Evolutionary conservation across 2,797 vertebrate genomes (phyloP).

Genomic region (Catharus ustulatus): DNA sequence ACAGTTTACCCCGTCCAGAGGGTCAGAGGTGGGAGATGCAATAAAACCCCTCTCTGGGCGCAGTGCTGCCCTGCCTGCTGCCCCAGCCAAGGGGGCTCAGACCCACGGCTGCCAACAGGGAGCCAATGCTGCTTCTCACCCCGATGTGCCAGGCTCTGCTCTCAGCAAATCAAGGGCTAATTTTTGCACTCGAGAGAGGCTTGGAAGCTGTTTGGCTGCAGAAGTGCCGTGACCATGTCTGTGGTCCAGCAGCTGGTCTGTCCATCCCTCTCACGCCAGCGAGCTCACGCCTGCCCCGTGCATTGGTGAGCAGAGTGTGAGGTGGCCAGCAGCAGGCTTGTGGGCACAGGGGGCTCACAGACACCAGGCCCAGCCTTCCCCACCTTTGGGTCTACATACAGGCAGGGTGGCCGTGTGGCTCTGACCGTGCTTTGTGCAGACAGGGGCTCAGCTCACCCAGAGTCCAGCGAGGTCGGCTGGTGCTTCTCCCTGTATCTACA

Average conservation of each 20-base stretch:
- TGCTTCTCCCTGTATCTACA: neutral
- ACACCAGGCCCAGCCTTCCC: fast-evolving
- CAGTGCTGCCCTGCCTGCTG: neutral
- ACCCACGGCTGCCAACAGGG: fast-evolving
- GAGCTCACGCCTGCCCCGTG: fast-evolving
- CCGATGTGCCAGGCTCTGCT: fast-evolving
- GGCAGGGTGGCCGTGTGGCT: fast-evolving
- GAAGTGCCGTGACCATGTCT: fast-evolving
- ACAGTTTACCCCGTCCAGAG: neutral
- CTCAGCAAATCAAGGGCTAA: neutral
- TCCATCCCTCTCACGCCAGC: neutral
- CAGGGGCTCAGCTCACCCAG: neutral
- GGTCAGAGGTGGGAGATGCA: neutral
- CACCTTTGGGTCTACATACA: fast-evolving
- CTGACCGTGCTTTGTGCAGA: neutral
- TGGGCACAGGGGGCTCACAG: fast-evolving
- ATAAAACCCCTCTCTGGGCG: neutral
- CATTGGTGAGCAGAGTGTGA: fast-evolving
- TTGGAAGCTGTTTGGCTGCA: neutral
- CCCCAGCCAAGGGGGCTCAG: neutral
- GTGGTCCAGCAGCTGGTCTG: neutral
- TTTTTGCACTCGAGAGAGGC: neutral
- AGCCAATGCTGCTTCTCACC: neutral
- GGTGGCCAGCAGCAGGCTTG: neutral
- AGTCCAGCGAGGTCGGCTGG: neutral